Evolutionary conservation across 2,797 vertebrate genomes (phyloP), one percentile per base, ranked within the genome.

Genomic region (Chelon auratus): DNA sequence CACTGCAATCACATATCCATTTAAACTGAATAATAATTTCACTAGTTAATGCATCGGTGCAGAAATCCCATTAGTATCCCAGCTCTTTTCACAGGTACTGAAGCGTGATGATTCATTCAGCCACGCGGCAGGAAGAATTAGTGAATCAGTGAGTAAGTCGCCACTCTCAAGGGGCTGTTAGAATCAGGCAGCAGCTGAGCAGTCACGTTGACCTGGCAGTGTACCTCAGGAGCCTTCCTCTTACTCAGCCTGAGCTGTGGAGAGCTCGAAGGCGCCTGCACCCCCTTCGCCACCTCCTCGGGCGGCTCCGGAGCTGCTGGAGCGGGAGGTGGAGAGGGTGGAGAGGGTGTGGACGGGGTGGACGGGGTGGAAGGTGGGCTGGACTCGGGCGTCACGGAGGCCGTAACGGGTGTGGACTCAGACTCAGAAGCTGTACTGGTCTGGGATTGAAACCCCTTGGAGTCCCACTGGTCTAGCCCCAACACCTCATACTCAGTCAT

Each of bases 221-320:
- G 30, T 92, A 95, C 95, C 95, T 95, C 95, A 52, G 95, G 94
- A 83, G 94, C 94, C 88, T 92, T 94, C 88, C 91, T 94, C 87
- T 94, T 95, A 86, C 81, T 80, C 87, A 93, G 91, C 87, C 87
- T 91, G 81, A 92, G 87, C 65, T 93, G 92, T 5, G 90, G 86
- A 47, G 91, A 88, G 78, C 82, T 85, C 33, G 86, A 80, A 1
- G 84, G 53, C 47, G 71, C 22, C 58, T 68, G 77, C 50, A 52
- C 68, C 77, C 80, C 84, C 62, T 69, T 89, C 61, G 62, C 87
- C 84, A 67, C 83, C 82, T 92, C 89, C 85, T 88, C 85, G 3
- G 76, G 60, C 77, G 85, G 83, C 85, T 92, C 86, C 20, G 67
- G 72, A 53, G 75, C 70, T 48, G 71, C 52, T n/a, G 83, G 83